Base-by-base conservation (phyloP, 1,140 invertebrate genomes). In the Atopsyche davidsoni region DNA sequence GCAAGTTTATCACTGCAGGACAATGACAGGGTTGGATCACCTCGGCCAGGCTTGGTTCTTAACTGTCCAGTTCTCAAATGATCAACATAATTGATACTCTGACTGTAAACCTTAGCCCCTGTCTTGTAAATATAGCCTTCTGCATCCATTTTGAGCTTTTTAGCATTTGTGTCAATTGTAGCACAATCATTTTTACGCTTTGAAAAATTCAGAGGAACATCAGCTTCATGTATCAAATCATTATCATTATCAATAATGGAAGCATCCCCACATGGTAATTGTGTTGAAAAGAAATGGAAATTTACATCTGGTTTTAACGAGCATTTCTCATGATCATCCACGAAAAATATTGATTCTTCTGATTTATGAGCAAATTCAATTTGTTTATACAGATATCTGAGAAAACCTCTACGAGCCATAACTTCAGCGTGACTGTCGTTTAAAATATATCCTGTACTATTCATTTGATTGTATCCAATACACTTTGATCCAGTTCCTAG, bases 1-100 rank as follows among this genome's bases (percentile, higher is more conserved):
- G 89, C 80, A 2, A 96, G 73, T 76, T 96, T 97, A 70, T 97
- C 93, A 67, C 90, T 95, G 68, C 93, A 96, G 1, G 89, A 94
- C 53, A 95, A 79, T 31, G 89, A 94, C 10, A 88, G 62, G 1
- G 94, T 96, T 34, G 82, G 83, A 65, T 93, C 85, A 0, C 94
- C 94, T 62, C 91, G 73, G 0, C 94, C 94, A 35, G 94, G 94
- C 69, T 98, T 97, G 2, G 84, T 94, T 40, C 93, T 75, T 6
- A 95, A 75, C 28, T 79, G 81, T 14, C 87, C 87, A 1, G 81
- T 62, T 9, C 73, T 62, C 62, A 93, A n/a, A n/a, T n/a, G n/a
- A n/a, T n/a, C n/a, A n/a, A n/a, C n/a, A n/a, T n/a, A n/a, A n/a
- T n/a, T n/a, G n/a, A n/a, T n/a, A n/a, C n/a, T n/a, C n/a, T n/a